Evolutionary conservation across 2,113 vertebrate genomes (phyloP).

Genomic region (Diadophis punctatus): DNA sequence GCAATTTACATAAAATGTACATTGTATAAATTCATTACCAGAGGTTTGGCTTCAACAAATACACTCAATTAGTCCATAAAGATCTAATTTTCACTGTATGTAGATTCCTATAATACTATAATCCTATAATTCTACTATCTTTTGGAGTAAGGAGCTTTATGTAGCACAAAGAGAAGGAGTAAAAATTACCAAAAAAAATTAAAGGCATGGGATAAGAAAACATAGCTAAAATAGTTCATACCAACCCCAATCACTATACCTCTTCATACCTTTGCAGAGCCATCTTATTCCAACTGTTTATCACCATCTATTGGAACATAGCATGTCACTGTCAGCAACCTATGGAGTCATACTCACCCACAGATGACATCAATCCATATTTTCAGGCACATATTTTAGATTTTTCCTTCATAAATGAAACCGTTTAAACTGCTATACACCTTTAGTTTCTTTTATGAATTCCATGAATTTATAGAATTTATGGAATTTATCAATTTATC

Average conservation of each 20-base stretch:
- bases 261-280: neutral
- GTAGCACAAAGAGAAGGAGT: neutral
- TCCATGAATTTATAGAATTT: too few species aligned
- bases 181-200: neutral
- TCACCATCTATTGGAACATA: neutral
- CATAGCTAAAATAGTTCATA: neutral
- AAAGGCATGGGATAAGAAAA: neutral
- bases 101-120: neutral
- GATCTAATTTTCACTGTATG: neutral
- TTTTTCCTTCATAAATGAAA: neutral
- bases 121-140: too few species aligned
- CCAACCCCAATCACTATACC: neutral
- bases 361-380: neutral
- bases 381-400: neutral
- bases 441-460: neutral
- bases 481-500: neutral
- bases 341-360: neutral
- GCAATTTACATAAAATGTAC: neutral
- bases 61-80: neutral
- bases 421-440: neutral
- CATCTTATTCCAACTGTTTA: neutral
- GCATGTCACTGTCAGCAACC: neutral
- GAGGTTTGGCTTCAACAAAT: neutral
- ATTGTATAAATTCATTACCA: neutral
- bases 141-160: neutral